Evolutionary conservation across 2,113 vertebrate species (phyloP).

Genomic region (Micronycteris hirsuta): DNA sequence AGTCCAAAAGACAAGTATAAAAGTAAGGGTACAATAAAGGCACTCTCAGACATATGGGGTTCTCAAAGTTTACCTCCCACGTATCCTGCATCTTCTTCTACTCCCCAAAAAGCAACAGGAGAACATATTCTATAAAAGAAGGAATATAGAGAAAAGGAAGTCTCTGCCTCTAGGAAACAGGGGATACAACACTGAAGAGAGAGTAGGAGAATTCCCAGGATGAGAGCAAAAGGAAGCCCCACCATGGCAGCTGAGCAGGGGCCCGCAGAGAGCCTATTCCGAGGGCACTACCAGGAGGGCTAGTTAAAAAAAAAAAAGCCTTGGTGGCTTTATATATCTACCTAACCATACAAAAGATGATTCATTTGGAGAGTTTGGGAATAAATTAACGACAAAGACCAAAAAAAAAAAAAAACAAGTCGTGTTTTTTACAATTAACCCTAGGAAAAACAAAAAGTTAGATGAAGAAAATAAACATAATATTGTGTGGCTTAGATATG

Average conservation of each 20-base stretch:
- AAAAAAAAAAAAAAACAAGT: background rate
- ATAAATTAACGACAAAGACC: background rate
- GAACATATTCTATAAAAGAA: background rate
- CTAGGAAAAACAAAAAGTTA: background rate
- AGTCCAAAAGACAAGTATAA: background rate
- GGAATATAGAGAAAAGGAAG: background rate
- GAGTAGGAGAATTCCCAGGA: background rate
- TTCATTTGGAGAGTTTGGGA: background rate
- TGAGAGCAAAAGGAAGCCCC: background rate
- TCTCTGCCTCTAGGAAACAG: background rate
- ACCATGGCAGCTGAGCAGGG: rapidly evolving
- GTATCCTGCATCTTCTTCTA: background rate
- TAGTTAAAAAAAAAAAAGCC: background rate
- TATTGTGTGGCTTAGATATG: background rate
- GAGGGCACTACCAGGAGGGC: background rate
- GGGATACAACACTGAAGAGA: background rate
- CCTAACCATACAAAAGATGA: background rate
- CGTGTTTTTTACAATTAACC: background rate
- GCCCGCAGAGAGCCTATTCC: background rate
- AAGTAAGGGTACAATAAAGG: background rate
- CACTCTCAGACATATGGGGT: background rate
- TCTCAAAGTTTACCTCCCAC: background rate
- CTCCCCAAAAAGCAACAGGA: background rate
- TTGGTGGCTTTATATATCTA: background rate
- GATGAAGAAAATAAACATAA: background rate